Evolutionary conservation across 2,888 invertebrate species (phyloP).

Genomic region (Pseudoips prasinana): DNA sequence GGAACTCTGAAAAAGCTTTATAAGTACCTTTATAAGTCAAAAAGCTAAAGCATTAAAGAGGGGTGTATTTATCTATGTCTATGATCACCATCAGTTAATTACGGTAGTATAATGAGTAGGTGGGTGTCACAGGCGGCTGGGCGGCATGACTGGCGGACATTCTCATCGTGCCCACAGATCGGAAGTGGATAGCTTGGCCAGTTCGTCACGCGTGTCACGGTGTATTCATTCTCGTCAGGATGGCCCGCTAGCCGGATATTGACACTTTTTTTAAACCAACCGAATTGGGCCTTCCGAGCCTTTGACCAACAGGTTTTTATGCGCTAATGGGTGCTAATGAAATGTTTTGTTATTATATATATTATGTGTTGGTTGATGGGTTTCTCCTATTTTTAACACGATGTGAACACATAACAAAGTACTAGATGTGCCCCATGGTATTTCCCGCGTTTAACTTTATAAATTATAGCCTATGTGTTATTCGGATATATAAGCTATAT

Average conservation of each 20-base stretch:
- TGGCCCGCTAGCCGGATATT: slow-evolving; percentile 71
- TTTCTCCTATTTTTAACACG: no score
- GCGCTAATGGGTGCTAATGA: no score
- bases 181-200: slow-evolving; percentile 59
- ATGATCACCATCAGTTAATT: slow-evolving; percentile 28
- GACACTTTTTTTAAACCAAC: slow-evolving; percentile 58
- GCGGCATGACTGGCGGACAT: slow-evolving; percentile 16
- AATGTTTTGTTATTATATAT: no score
- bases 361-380: no score
- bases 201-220: slow-evolving; percentile 55
- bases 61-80: slow-evolving; percentile 22
- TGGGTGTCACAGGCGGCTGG: slow-evolving; percentile 38
- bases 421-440: no score
- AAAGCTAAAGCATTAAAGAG: neutral
- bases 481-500: no score
- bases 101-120: slow-evolving; percentile 21
- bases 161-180: slow-evolving; percentile 45
- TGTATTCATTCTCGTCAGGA: slow-evolving; percentile 54
- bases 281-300: slow-evolving; percentile 40
- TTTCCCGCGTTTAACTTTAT: no score
- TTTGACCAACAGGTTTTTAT: no score
- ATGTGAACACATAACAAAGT: no score
- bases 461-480: no score
- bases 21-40: no score
- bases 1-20: no score